phyloP scores from a whole-genome alignment of 2,888 invertebrate genomes.

The Lydus trimaculatus region DNA sequence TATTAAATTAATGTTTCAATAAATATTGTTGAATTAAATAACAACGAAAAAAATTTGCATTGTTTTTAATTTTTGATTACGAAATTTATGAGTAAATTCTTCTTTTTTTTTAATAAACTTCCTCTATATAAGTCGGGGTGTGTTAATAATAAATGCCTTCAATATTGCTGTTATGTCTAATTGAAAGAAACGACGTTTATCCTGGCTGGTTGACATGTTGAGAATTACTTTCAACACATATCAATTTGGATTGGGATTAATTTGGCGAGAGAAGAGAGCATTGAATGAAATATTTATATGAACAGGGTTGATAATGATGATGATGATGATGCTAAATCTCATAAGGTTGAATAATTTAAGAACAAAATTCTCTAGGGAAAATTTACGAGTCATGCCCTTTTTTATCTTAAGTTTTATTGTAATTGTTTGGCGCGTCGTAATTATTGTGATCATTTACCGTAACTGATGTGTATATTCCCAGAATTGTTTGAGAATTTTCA shows the following conservation, averaged over 20 bases:
- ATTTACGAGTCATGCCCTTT: neutral
- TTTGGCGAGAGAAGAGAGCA: neutral
- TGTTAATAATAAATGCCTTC: neutral
- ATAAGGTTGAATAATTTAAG: neutral
- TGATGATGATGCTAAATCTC: neutral
- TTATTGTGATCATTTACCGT: slow-evolving; percentile 9
- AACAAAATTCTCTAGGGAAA: neutral
- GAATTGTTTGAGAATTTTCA: neutral
- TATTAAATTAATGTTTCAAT: neutral
- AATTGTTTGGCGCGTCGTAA: neutral
- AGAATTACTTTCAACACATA: neutral
- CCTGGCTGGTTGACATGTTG: neutral
- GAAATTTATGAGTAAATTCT: neutral
- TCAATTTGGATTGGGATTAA: slow-evolving; percentile 1
- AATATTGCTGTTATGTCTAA: neutral
- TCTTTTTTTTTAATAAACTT: neutral
- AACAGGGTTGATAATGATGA: neutral
- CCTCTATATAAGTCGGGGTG: neutral
- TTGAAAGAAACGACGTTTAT: slow-evolving; percentile 6
- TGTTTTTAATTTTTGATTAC: neutral
- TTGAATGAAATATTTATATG: neutral
- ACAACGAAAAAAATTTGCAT: neutral
- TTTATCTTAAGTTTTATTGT: neutral
- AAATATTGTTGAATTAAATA: neutral
- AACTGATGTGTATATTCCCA: neutral